phyloP scores from a whole-genome alignment of 2,113 vertebrate species.

The Mirza zaza region DNA sequence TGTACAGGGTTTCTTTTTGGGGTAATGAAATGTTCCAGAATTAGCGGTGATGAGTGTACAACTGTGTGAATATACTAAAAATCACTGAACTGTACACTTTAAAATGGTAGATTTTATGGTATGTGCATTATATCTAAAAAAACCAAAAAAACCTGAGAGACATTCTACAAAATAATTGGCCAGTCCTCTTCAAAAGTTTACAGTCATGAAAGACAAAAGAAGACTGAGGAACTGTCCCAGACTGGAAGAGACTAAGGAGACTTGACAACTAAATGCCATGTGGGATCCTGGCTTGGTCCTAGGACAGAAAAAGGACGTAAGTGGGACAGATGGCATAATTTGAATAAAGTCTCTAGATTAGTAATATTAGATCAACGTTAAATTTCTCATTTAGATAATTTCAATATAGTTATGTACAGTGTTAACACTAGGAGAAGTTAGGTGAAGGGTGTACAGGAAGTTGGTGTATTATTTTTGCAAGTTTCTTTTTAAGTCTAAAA shows the following conservation, averaged over 20 bases:
- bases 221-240: not conserved
- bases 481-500: not conserved
- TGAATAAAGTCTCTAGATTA: conserved; percentile 17
- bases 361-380: not conserved
- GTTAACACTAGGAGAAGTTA: not conserved
- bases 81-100: not conserved
- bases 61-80: not conserved
- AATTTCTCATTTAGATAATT: not conserved
- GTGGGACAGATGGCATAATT: not conserved
- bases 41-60: not conserved
- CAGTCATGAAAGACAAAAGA: not conserved
- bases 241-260: not conserved
- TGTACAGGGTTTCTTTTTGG: not conserved
- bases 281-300: not conserved
- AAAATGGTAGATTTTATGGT: not conserved
- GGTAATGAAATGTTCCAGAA: conserved; percentile 1
- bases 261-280: not conserved
- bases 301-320: not conserved
- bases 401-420: not conserved
- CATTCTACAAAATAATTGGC: not conserved
- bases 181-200: not conserved
- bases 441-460: not conserved
- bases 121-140: not conserved
- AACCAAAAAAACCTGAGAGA: not conserved
- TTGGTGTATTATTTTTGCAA: not conserved